Evolutionary conservation across 2,113 vertebrate genomes (phyloP).

Genomic region (Aptenodytes forsteri): DNA sequence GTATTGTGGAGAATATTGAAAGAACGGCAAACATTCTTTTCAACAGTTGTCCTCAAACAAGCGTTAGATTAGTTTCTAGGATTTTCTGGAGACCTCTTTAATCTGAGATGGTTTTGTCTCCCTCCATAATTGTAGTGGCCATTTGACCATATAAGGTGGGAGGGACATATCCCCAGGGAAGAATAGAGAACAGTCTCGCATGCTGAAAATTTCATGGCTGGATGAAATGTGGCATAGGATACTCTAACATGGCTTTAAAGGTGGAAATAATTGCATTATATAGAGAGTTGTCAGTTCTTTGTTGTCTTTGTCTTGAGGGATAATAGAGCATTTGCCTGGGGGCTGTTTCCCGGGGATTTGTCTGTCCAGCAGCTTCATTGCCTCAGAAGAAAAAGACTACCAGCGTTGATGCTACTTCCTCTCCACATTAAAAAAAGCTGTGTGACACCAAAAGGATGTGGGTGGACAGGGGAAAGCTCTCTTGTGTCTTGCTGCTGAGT

Average conservation of each 20-base stretch:
- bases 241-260: not conserved
- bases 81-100: not conserved
- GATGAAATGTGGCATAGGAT: not conserved
- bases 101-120: not conserved
- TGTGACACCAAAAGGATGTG: not conserved
- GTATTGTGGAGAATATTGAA: not conserved
- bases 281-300: not conserved
- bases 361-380: not conserved
- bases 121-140: not conserved
- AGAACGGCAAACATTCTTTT: not conserved
- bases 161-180: not conserved
- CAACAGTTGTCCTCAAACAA: not conserved
- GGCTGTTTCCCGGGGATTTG: not conserved
- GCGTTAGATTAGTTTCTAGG: not conserved
- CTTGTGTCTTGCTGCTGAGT: not conserved
- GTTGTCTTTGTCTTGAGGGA: constrained; percentile 1
- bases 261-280: constrained; percentile 14
- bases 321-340: not conserved
- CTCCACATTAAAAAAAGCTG: not conserved
- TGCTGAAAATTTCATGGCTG: not conserved
- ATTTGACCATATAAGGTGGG: not conserved
- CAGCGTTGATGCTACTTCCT: not conserved
- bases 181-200: not conserved
- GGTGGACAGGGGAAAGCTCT: not conserved
- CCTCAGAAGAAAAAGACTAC: not conserved